These are phyloP conservation scores for Amphipoea lucens DNA, from an alignment of 2,888 invertebrate species.

Conservation along the genomic window DNA sequence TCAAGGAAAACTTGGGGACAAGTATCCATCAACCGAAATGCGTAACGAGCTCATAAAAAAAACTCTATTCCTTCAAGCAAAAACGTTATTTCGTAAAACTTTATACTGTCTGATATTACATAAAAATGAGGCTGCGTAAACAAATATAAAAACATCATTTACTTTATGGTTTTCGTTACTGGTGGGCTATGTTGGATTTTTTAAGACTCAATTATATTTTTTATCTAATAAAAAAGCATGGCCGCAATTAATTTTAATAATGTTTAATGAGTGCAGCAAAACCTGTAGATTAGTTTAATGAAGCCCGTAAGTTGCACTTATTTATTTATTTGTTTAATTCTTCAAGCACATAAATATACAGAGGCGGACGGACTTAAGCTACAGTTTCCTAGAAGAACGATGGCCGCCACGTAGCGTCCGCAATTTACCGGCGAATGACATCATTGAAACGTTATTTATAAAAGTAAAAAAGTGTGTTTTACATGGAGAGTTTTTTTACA, in stretches of 20 bases:
- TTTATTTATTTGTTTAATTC: too few relatives aligned
- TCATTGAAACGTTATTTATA: too few relatives aligned
- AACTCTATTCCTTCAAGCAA: slow-evolving; percentile 25
- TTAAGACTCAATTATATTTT: slow-evolving; percentile 51
- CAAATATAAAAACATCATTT: slow-evolving; percentile 61
- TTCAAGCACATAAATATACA: too few relatives aligned
- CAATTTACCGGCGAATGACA: too few relatives aligned
- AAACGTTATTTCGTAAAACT: slow-evolving; percentile 51
- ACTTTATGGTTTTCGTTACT: slow-evolving; percentile 43
- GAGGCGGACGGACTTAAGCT: too few relatives aligned
- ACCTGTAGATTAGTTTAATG: not conserved
- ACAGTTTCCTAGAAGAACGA: not conserved
- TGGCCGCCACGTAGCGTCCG: not conserved
- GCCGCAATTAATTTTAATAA: slow-evolving; percentile 3
- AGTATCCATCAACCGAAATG: slow-evolving; percentile 47
- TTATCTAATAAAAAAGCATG: slow-evolving; percentile 13
- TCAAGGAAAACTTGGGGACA: slow-evolving; percentile 32
- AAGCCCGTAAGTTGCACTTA: not conserved
- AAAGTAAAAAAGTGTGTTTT: too few relatives aligned
- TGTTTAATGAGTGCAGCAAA: not conserved
- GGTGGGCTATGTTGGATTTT: slow-evolving; percentile 28
- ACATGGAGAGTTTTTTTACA: too few relatives aligned
- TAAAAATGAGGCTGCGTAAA: slow-evolving; percentile 53
- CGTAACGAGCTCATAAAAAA: slow-evolving; percentile 51
- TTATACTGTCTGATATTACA: slow-evolving; percentile 51